Evolutionary conservation across 2,797 vertebrate genomes (phyloP).

Genomic region (Urosaurus nigricauda): DNA sequence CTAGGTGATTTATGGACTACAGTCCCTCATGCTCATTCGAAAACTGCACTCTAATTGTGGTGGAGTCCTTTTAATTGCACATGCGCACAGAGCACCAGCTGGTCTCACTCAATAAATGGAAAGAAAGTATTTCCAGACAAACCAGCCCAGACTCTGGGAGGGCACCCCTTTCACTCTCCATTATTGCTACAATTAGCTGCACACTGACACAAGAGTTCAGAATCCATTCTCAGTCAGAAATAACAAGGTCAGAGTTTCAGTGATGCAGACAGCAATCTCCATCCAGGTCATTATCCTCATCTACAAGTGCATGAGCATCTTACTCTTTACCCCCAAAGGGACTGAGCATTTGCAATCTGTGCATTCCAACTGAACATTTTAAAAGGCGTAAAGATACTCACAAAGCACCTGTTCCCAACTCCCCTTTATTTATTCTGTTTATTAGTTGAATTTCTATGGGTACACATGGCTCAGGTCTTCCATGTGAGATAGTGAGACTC

Average conservation of each 20-base stretch:
- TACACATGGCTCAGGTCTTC: background rate
- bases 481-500: background rate
- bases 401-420: background rate
- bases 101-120: constrained; percentile 26
- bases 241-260: background rate
- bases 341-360: background rate
- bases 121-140: constrained; percentile 19
- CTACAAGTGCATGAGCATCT: background rate
- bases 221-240: constrained; percentile 8
- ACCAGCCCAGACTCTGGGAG: background rate
- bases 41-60: constrained; percentile 27
- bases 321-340: background rate
- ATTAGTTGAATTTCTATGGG: background rate
- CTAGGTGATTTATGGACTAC: constrained; percentile 35
- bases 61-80: constrained; percentile 38
- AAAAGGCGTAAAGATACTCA: background rate
- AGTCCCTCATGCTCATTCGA: constrained; percentile 20
- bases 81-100: constrained; percentile 32
- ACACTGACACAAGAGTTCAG: background rate
- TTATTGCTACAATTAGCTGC: constrained; percentile 29
- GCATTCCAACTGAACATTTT: background rate
- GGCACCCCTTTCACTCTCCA: constrained; percentile 27
- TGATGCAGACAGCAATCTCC: background rate
- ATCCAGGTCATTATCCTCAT: background rate
- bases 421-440: background rate